Percentiles rank a stretch among this genome's conserved stretches.
Conservation (phyloP, 1,140 invertebrate genomes). For the Bicyclus anynana region DNA sequence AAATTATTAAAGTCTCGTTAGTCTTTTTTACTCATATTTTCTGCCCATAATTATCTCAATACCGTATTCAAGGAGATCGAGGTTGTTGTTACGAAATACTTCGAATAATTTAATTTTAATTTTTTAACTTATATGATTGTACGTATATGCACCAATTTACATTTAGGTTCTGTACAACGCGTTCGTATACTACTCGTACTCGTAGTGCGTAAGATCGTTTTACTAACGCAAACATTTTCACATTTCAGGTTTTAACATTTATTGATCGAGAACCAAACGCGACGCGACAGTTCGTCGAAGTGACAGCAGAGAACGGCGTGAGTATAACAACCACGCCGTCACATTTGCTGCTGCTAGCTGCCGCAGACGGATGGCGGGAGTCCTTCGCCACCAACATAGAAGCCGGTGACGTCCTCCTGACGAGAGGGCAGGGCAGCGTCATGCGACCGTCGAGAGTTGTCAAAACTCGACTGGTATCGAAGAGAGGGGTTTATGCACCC, state of each 20-base stretch:
- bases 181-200: constrained; percentile 55
- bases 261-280: constrained; percentile 87
- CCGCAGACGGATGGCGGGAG: constrained; percentile 69
- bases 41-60: no score
- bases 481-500: constrained; percentile 91
- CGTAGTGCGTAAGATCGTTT: no score
- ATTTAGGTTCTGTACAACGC: no score
- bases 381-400: constrained; percentile 56
- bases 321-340: constrained; percentile 89
- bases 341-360: constrained; percentile 84
- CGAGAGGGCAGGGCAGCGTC: constrained; percentile 65
- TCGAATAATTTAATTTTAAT: no score
- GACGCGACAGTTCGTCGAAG: constrained; percentile 82
- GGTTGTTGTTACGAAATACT: no score
- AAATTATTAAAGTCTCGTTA: no score
- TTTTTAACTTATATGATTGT: no score
- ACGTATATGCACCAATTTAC: no score
- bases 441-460: constrained; percentile 82
- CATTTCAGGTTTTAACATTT: constrained; percentile 81
- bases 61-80: no score
- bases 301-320: constrained; percentile 84
- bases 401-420: constrained; percentile 72
- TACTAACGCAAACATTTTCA: not conserved
- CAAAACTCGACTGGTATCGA: constrained; percentile 76
- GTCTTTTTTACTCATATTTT: no score